A percentile compares a stretch with the other conserved stretches of the same genome.
Conservation (phyloP, 2,113 vertebrate genomes). For the Nothobranchius kuhntae region DNA sequence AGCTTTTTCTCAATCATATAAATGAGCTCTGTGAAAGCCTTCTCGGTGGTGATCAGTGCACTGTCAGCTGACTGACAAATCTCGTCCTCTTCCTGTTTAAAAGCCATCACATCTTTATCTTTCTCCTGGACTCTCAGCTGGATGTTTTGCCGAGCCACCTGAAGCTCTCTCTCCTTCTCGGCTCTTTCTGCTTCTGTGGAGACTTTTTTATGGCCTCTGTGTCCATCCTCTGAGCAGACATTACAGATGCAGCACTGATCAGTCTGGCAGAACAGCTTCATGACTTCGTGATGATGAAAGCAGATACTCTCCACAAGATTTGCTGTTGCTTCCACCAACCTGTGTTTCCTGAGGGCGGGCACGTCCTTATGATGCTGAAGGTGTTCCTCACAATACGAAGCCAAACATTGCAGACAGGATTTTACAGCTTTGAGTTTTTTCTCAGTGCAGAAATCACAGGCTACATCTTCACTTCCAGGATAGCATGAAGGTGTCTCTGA, state of each 20-base stretch:
- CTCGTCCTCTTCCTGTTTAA: not conserved
- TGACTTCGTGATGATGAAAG: not conserved
- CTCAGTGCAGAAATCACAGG: slow-evolving; percentile 22
- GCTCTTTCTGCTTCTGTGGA: slow-evolving; percentile 5
- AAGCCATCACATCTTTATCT: not conserved
- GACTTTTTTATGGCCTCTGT: slow-evolving; percentile 17
- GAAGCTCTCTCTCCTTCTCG: not conserved
- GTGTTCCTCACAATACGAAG: slow-evolving; percentile 25
- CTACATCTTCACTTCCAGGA: slow-evolving; percentile 19
- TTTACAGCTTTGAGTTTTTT: slow-evolving; percentile 19
- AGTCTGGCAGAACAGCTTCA: slow-evolving; percentile 33
- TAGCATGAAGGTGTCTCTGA: not conserved
- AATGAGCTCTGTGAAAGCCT: slow-evolving; percentile 5
- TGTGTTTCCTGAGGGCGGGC: slow-evolving; percentile 16
- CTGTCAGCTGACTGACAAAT: slow-evolving; percentile 2
- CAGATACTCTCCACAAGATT: slow-evolving; percentile 17
- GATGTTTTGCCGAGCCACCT: slow-evolving; percentile 12
- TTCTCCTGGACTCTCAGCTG: not conserved
- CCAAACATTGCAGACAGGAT: slow-evolving; percentile 37
- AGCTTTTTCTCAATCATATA: not conserved
- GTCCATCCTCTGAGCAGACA: slow-evolving; percentile 17
- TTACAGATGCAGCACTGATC: slow-evolving; percentile 35
- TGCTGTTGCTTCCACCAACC: slow-evolving; percentile 13
- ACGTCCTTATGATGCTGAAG: slow-evolving; percentile 30
- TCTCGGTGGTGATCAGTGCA: not conserved